Evolutionary conservation across 2,797 vertebrate genomes (phyloP).

Genomic region (Pangasius krempfi): DNA sequence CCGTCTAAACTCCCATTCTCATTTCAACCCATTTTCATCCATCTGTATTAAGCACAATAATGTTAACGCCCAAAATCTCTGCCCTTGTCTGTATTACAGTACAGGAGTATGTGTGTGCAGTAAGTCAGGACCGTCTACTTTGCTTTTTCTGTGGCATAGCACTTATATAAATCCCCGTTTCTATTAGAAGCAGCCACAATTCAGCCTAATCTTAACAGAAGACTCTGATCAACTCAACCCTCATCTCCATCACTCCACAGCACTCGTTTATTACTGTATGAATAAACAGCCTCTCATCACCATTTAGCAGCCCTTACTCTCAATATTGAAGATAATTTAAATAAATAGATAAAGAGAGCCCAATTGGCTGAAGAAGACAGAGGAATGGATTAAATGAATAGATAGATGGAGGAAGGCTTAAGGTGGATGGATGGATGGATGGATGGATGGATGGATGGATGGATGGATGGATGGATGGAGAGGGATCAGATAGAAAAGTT

Average conservation of each 20-base stretch:
- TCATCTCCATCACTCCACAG: conserved; percentile 57
- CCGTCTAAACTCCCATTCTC: background rate
- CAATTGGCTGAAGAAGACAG: background rate
- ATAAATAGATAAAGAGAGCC: background rate
- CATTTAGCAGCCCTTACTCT: background rate
- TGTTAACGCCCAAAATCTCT: background rate
- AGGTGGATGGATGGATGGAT: background rate
- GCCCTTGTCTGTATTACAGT: background rate
- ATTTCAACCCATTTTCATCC: conserved; percentile 10
- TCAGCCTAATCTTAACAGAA: conserved; percentile 70
- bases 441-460: too few relatives aligned
- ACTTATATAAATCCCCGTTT: conserved; percentile 51
- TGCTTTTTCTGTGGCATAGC: conserved; percentile 50
- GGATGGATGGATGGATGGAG: background rate
- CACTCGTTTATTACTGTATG: conserved; percentile 60
- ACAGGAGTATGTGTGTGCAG: background rate
- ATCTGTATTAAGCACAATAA: conserved; percentile 24
- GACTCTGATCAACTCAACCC: conserved; percentile 59
- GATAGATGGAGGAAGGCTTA: background rate
- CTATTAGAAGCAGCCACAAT: conserved; percentile 65
- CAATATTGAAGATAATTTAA: conserved; percentile 29
- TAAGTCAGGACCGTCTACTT: conserved; percentile 22
- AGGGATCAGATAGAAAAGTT: background rate
- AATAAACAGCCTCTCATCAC: conserved; percentile 38
- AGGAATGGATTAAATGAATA: background rate